Percentiles rank a stretch among this genome's conserved stretches.
Evolutionary conservation across 2,797 vertebrate genomes (phyloP).

Genomic region (Loriculus beryllinus): DNA sequence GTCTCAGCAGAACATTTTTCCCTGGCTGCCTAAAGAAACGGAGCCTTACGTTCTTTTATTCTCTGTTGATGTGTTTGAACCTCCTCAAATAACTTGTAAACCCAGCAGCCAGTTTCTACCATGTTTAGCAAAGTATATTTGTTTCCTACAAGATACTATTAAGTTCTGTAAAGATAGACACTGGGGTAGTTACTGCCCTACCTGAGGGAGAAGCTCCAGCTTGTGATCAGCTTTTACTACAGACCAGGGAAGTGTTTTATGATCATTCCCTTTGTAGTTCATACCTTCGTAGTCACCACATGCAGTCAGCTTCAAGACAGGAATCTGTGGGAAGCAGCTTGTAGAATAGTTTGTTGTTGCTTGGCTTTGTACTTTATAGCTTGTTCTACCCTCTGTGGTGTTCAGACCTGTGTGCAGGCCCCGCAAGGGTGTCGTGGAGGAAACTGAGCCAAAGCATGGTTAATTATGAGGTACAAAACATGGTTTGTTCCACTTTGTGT

Average conservation of each 20-base stretch:
- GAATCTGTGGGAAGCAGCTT: neutral
- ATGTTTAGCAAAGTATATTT: neutral
- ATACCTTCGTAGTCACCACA: neutral
- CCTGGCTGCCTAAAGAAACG: neutral
- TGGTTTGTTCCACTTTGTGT: neutral
- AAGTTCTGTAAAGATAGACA: neutral
- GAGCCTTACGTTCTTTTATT: neutral
- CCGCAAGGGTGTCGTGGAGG: neutral
- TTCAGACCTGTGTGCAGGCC: neutral
- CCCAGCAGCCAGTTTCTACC: neutral
- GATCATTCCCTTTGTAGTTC: neutral
- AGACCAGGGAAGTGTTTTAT: neutral
- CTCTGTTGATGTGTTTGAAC: neutral
- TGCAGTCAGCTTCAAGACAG: neutral
- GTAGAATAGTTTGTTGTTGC: neutral
- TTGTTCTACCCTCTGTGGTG: neutral
- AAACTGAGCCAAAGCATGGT: neutral
- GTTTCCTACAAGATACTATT: neutral
- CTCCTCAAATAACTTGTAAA: neutral
- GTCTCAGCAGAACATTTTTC: neutral
- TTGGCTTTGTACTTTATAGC: neutral
- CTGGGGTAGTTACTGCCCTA: neutral
- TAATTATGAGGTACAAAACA: accelerated
- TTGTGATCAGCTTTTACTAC: neutral
- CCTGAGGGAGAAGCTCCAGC: neutral